Evolutionary conservation across 1,140 invertebrate genomes (phyloP).

Genomic region (Platorchestia sp.): DNA sequence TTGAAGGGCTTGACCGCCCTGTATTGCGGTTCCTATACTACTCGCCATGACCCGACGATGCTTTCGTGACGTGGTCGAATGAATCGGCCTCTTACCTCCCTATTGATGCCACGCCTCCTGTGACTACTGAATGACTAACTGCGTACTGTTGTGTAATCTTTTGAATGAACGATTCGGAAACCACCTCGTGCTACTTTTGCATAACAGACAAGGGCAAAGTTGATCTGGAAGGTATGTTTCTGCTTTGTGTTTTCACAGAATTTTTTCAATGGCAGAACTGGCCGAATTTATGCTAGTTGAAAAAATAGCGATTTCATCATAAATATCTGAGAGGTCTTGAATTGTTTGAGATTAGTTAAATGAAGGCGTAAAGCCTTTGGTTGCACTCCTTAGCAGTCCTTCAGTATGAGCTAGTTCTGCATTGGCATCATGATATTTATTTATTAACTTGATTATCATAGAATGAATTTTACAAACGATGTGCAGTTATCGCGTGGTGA

Average conservation of each 20-base stretch:
- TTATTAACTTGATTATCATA: background rate
- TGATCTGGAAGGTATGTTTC: slow-evolving; percentile 22
- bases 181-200: background rate
- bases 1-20: background rate
- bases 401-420: background rate
- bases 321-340: background rate
- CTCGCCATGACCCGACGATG: background rate
- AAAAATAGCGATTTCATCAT: background rate
- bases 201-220: slow-evolving; percentile 34
- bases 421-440: background rate
- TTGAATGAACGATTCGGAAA: background rate
- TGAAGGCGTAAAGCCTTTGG: background rate
- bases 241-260: background rate
- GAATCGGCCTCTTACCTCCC: background rate
- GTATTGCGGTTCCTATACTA: background rate
- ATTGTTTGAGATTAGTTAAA: background rate
- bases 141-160: background rate
- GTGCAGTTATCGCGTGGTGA: too few relatives aligned
- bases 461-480: too few relatives aligned
- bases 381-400: background rate
- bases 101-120: background rate
- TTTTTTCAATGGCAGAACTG: background rate
- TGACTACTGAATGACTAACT: background rate
- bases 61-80: background rate
- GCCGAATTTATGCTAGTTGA: background rate